Percentiles rank a stretch among this genome's conserved stretches.
Evolutionary conservation across 2,113 vertebrate species (phyloP).

Genomic region (Orcinus orca): DNA sequence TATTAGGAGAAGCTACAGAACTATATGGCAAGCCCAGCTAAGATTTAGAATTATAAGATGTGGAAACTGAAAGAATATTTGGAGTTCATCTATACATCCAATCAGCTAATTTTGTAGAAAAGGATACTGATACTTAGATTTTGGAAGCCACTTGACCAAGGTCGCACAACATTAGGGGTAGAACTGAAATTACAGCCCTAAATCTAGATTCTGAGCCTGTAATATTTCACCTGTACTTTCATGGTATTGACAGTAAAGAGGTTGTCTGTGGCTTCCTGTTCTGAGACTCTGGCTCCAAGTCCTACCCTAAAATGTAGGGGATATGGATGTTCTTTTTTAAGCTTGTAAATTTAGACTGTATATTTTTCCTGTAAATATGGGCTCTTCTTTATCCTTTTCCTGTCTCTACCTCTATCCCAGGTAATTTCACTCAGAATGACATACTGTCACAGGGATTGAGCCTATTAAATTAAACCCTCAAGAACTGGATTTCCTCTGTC

Average conservation of each 20-base stretch:
- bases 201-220: not conserved
- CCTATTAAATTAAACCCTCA: conserved; percentile 31
- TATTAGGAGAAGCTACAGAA: not conserved
- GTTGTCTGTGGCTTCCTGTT: not conserved
- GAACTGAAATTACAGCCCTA: not conserved
- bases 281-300: not conserved
- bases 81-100: not conserved
- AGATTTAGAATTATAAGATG: not conserved
- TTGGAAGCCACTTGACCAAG: not conserved
- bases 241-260: not conserved
- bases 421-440: conserved; percentile 43
- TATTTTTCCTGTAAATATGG: not conserved
- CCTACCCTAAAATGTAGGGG: conserved; percentile 2
- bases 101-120: not conserved
- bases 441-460: not conserved
- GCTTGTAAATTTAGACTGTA: conserved; percentile 29
- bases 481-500: not conserved
- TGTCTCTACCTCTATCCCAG: not conserved
- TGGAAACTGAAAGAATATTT: not conserved
- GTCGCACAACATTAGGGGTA: not conserved
- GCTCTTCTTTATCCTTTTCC: conserved; percentile 1
- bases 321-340: not conserved
- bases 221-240: not conserved
- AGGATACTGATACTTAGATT: not conserved
- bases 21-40: not conserved